Evolutionary conservation across 2,888 invertebrate species (phyloP).

Genomic region (Cecidostiba fungosa): DNA sequence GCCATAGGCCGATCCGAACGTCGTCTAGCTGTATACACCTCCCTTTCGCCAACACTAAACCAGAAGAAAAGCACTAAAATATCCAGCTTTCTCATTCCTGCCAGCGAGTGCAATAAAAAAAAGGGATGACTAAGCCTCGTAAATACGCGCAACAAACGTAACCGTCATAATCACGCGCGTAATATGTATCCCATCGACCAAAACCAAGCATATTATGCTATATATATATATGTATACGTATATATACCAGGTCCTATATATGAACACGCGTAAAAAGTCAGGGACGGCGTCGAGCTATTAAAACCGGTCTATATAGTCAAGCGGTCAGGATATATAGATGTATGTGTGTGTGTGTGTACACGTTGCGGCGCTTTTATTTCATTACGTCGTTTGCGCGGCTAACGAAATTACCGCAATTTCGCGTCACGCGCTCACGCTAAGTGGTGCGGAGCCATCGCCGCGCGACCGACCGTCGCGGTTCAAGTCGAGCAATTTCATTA

Average conservation of each 20-base stretch:
- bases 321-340: background rate
- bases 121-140: background rate
- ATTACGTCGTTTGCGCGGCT: slow-evolving; percentile 71
- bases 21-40: background rate
- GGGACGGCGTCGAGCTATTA: background rate
- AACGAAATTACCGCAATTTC: slow-evolving; percentile 73
- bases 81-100: background rate
- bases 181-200: background rate
- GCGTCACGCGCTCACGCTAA: slow-evolving; percentile 57
- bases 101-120: background rate
- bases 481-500: slow-evolving; percentile 55
- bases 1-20: background rate
- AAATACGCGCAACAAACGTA: background rate
- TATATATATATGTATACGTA: background rate
- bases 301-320: background rate
- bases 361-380: slow-evolving; percentile 68
- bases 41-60: background rate
- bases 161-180: background rate
- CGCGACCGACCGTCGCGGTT: slow-evolving; percentile 27
- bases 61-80: slow-evolving; percentile 10
- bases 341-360: background rate
- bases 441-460: slow-evolving; percentile 38
- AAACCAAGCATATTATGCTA: background rate
- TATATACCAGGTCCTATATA: background rate
- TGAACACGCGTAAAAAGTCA: background rate